Conservation (phyloP, 2,113 vertebrate genomes). For the Mola mola region DNA sequence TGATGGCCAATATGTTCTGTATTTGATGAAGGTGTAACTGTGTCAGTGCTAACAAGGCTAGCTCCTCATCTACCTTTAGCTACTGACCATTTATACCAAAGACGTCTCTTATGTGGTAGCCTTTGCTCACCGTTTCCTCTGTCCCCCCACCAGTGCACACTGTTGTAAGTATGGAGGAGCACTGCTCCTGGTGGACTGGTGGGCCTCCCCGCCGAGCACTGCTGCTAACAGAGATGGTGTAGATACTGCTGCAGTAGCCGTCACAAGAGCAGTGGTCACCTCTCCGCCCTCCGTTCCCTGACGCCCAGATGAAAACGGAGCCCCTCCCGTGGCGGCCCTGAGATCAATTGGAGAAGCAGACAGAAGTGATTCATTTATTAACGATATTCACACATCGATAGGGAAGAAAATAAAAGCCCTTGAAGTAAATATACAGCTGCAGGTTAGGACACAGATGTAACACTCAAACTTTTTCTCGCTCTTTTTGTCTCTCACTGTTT, state of each 20-base stretch:
- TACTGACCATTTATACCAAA: neutral
- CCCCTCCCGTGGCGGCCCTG: conserved; percentile 90
- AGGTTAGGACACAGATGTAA: conserved; percentile 23
- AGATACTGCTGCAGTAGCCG: conserved; percentile 94
- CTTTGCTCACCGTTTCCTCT: conserved; percentile 84
- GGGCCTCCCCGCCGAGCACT: conserved; percentile 81
- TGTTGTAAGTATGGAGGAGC: conserved; percentile 90
- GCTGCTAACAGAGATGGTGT: conserved; percentile 93
- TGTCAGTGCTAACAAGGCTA: too few relatives aligned
- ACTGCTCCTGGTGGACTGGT: conserved; percentile 91
- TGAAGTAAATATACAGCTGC: conserved; percentile 42
- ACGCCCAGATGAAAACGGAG: conserved; percentile 93
- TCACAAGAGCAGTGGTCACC: conserved; percentile 95
- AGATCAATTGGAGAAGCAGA: conserved; percentile 34
- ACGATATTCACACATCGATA: conserved; percentile 45
- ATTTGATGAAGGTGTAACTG: too few relatives aligned
- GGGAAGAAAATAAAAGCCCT: conserved; percentile 21
- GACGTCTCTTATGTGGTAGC: neutral
- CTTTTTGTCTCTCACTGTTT: conserved; percentile 81
- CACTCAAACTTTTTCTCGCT: neutral
- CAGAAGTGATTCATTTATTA: conserved; percentile 36
- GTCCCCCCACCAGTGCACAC: conserved; percentile 87
- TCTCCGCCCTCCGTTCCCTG: conserved; percentile 89
- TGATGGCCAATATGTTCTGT: too few relatives aligned
- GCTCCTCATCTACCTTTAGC: too few relatives aligned